Evolutionary conservation across 2,797 vertebrate species (phyloP), one percentile per base, ranked within the genome.

Genomic region (Nyctalus aviator): DNA sequence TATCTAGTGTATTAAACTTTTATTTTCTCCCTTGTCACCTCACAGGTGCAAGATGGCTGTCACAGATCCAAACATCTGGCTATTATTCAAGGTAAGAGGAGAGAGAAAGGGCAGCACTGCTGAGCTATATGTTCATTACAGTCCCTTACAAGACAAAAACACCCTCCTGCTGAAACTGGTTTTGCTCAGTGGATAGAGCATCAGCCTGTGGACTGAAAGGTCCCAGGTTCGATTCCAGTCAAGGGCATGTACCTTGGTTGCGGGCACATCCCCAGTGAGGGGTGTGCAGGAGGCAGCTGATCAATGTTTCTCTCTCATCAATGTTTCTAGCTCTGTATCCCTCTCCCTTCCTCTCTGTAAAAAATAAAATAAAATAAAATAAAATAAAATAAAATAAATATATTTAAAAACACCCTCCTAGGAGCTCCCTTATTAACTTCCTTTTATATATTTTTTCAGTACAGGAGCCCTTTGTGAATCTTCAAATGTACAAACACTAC

Each of bases 51-150:
- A 90, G 71, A 86, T 35, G 78, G 68, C 55, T 46, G 25, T 91
- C 76, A 81, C 7, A 30, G 32, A 90, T 71, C 8, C 75, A 76
- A 41, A 21, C 41, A 66, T 88, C 71, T 92, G 53, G 62, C 77
- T 88, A 87, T 94, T 94, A 37, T 92, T 84, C 27, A 62, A 87
- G 53, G 78, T 75, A 12, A 84, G 84, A 88, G 77, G 46, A 84
- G 32, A 15, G 5, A 13, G 30, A 5, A 78, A 83, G 50, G 62
- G 44, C 11, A 84, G 41, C 5, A 53, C 32, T 3, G 2, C 9
- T 23, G 59, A 91, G 25, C 30, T 55, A 32, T 57, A 44, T 62
- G 14, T 10, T 35, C 32, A 57, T 20, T 23, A 5, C 55, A 25
- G 3, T 55, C 37, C 27, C 35, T 76, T 66, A 1, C 20, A 37